These are phyloP conservation scores for Conger conger DNA, from an alignment of 2,113 vertebrate species.

Conservation along the genomic window DNA sequence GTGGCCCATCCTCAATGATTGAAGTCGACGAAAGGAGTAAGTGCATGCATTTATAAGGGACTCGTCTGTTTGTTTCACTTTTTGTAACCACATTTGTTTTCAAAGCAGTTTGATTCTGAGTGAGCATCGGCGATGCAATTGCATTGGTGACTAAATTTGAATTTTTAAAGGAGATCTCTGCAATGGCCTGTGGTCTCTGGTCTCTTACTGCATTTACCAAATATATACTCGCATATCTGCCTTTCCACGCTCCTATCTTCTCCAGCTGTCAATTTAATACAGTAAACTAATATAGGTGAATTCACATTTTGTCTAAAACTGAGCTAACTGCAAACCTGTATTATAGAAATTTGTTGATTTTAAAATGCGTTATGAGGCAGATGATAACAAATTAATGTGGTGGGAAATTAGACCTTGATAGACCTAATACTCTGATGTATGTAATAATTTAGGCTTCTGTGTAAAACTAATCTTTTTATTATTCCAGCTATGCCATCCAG, in stretches of 20 bases:
- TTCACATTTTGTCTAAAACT: too few relatives aligned
- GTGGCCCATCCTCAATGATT: conserved; percentile 64
- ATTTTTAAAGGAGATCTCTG: too few relatives aligned
- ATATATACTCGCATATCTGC: too few relatives aligned
- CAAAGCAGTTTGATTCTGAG: too few relatives aligned
- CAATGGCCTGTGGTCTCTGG: too few relatives aligned
- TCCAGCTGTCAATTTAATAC: too few relatives aligned
- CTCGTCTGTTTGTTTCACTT: not conserved
- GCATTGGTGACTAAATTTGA: too few relatives aligned
- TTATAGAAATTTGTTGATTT: not conserved
- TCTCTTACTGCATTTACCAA: too few relatives aligned
- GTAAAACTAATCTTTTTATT: not conserved
- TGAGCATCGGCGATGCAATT: too few relatives aligned
- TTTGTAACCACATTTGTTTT: not conserved
- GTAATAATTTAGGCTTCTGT: conserved; percentile 21
- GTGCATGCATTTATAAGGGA: not conserved
- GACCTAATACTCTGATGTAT: not conserved
- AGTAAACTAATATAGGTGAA: too few relatives aligned
- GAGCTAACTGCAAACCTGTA: not conserved
- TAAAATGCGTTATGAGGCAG: not conserved
- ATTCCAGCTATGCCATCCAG: conserved; percentile 40
- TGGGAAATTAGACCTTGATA: not conserved
- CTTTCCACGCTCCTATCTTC: too few relatives aligned
- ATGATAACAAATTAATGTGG: not conserved
- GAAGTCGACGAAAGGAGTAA: conserved; percentile 34